Evolutionary conservation across 2,797 vertebrate species (phyloP).

Genomic region (Lagorchestes hirsutus): DNA sequence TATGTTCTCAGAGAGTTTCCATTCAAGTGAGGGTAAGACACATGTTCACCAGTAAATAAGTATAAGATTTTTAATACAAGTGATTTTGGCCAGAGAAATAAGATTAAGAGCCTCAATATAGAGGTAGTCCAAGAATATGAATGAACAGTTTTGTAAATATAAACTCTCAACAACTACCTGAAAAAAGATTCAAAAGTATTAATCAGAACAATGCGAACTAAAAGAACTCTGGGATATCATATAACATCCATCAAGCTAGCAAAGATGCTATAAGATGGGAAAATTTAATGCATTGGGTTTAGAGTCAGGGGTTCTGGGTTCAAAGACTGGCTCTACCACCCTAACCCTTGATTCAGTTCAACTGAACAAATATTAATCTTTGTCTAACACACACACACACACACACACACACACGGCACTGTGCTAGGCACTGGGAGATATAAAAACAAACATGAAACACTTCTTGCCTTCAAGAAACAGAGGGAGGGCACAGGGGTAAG

Average conservation of each 20-base stretch:
- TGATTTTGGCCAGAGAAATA: not conserved
- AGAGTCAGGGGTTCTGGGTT: not conserved
- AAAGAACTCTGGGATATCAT: not conserved
- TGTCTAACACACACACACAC: not conserved
- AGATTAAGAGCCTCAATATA: not conserved
- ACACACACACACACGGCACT: not conserved
- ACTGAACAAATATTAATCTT: not conserved
- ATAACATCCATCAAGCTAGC: not conserved
- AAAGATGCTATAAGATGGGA: not conserved
- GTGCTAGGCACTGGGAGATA: not conserved
- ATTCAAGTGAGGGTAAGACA: not conserved
- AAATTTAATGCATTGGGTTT: not conserved
- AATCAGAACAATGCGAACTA: not conserved
- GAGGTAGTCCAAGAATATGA: not conserved
- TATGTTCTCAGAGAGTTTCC: not conserved
- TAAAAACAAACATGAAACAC: not conserved
- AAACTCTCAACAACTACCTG: not conserved
- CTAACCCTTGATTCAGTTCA: not conserved
- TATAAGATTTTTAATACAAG: not conserved
- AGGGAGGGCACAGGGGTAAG: not conserved
- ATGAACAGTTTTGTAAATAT: not conserved
- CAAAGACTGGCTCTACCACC: not conserved
- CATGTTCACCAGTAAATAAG: not conserved
- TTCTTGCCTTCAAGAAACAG: not conserved
- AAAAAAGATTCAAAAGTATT: not conserved